Percentiles rank a stretch among this genome's conserved stretches.
Conservation (phyloP, 2,888 invertebrate species). For the Caenorhabditis parvicauda region DNA sequence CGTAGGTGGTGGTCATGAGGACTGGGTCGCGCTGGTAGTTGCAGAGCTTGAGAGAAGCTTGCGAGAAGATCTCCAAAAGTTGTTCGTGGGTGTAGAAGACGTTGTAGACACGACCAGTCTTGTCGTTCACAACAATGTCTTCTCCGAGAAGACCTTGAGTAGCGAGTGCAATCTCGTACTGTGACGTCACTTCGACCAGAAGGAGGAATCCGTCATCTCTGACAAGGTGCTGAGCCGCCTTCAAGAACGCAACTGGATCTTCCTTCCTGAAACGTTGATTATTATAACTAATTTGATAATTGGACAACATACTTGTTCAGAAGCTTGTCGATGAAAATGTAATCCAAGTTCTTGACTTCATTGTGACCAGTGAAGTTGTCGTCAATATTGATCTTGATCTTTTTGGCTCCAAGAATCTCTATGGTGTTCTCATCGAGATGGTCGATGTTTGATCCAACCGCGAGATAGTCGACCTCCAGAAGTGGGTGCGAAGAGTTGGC, state of each 20-base stretch:
- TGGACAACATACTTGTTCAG: slow-evolving; percentile 34
- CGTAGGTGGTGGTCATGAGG: slow-evolving; percentile 51
- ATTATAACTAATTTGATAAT: background rate
- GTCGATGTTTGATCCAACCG: slow-evolving; percentile 41
- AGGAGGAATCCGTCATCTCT: slow-evolving; percentile 65
- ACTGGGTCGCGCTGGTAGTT: slow-evolving; percentile 49
- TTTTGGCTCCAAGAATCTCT: slow-evolving; percentile 52
- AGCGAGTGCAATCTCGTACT: slow-evolving; percentile 56
- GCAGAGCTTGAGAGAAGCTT: slow-evolving; percentile 58
- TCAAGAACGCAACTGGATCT: slow-evolving; percentile 51
- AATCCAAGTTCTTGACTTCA: slow-evolving; percentile 57
- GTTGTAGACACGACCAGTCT: slow-evolving; percentile 39
- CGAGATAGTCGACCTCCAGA: slow-evolving; percentile 42
- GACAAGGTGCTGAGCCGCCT: slow-evolving; percentile 47
- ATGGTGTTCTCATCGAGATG: slow-evolving; percentile 58
- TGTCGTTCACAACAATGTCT: slow-evolving; percentile 32
- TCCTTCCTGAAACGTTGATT: slow-evolving; percentile 35
- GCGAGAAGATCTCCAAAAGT: slow-evolving; percentile 47
- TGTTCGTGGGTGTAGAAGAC: slow-evolving; percentile 51
- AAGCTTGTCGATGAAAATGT: slow-evolving; percentile 56
- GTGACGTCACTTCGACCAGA: slow-evolving; percentile 64
- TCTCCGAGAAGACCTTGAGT: slow-evolving; percentile 44
- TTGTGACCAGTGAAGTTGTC: slow-evolving; percentile 39
- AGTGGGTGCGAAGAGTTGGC: slow-evolving; percentile 58
- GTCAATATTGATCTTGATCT: slow-evolving; percentile 43